Conservation (phyloP, 2,888 invertebrate species). For the Ditula angustiorana region DNA sequence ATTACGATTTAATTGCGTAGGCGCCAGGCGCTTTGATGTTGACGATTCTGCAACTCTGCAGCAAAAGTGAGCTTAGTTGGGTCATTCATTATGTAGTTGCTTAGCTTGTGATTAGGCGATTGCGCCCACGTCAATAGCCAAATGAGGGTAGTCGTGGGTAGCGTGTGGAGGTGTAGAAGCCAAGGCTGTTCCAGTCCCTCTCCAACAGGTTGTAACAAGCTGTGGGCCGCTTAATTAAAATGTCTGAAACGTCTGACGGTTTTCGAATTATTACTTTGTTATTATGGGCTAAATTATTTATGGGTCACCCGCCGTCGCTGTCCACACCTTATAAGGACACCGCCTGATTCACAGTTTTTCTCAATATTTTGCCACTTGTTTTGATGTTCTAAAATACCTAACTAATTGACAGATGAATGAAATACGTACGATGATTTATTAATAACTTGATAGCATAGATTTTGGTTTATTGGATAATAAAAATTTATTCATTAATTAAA, state of each 20-base stretch:
- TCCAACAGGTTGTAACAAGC: constrained; percentile 70
- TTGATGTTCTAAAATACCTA: background rate
- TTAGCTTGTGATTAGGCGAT: constrained; percentile 76
- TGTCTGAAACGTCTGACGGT: constrained; percentile 62
- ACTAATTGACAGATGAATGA: background rate
- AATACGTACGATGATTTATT: background rate
- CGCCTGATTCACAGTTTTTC: constrained; percentile 35
- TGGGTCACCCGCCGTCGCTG: constrained; percentile 47
- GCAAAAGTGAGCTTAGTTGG: constrained; percentile 72
- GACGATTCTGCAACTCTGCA: constrained; percentile 74
- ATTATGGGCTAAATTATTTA: constrained; percentile 46
- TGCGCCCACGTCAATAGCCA: constrained; percentile 80
- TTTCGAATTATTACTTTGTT: constrained; percentile 50
- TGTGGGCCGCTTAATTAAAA: constrained; percentile 81
- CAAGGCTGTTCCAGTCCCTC: constrained; percentile 82
- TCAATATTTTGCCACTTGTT: constrained; percentile 6
- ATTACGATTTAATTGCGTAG: constrained; percentile 68
- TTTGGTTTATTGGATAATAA: background rate
- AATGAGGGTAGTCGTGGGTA: constrained; percentile 83
- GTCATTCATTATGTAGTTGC: constrained; percentile 79
- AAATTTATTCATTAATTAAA: too few relatives aligned
- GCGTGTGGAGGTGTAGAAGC: constrained; percentile 81
- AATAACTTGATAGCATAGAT: background rate
- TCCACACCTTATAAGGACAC: constrained; percentile 30
- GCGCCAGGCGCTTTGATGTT: constrained; percentile 68